Percentiles rank a stretch among this genome's conserved stretches.
Evolutionary conservation across 2,888 invertebrate species (phyloP).

Genomic region (Scaptomyza caliginosa): DNA sequence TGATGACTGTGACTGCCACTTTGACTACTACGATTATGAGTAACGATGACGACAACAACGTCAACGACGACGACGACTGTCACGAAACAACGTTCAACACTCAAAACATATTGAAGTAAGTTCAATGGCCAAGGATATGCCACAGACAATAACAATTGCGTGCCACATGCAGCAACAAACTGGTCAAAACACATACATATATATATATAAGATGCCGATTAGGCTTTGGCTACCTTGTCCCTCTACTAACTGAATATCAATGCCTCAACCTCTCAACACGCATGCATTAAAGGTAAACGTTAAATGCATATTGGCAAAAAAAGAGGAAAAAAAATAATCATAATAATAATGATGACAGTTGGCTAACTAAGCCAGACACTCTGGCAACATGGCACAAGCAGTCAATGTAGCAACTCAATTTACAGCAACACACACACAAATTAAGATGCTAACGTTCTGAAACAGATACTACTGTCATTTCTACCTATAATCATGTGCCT

Average conservation of each 20-base stretch:
- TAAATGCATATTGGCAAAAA: constrained; percentile 74
- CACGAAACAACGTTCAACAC: constrained; percentile 48
- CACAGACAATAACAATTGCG: constrained; percentile 63
- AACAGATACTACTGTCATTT: constrained; percentile 26
- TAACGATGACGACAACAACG: constrained; percentile 6
- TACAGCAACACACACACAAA: constrained; percentile 57
- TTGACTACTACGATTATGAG: constrained; percentile 16
- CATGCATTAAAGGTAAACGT: constrained; percentile 63
- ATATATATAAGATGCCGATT: constrained; percentile 69
- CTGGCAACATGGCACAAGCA: constrained; percentile 33
- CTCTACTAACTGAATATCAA: constrained; percentile 24
- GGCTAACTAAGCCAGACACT: constrained; percentile 67
- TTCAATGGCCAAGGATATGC: constrained; percentile 74
- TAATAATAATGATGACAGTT: constrained; percentile 74
- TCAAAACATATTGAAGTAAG: constrained; percentile 44
- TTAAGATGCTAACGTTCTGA: constrained; percentile 58
- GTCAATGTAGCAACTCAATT: constrained; percentile 40
- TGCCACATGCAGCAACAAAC: constrained; percentile 68
- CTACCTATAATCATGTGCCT: constrained; percentile 33
- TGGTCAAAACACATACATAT: constrained; percentile 13
- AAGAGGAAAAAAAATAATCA: background rate
- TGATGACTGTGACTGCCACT: constrained; percentile 41
- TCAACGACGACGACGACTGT: constrained; percentile 34
- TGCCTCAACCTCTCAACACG: constrained; percentile 52
- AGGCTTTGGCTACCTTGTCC: constrained; percentile 43